phyloP scores from a whole-genome alignment of 1,140 invertebrate species.

The Teleogryllus occipitalis region DNA sequence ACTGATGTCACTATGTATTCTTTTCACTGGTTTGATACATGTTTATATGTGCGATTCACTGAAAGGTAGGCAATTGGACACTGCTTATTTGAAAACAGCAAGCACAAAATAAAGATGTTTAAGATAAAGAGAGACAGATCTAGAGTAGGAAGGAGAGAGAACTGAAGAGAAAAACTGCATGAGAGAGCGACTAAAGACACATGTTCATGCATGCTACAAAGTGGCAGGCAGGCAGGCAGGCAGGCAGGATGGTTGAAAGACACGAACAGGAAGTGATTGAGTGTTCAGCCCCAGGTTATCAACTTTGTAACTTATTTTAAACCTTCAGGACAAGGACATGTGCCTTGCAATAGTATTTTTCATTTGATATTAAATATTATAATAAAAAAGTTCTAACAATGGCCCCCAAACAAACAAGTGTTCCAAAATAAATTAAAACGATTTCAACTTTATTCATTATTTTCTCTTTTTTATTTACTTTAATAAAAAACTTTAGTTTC shows the following conservation, averaged over 20 bases:
- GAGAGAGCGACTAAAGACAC: background rate
- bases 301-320: constrained; percentile 2
- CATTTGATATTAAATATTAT: constrained; percentile 2
- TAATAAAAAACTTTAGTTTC: constrained; percentile 8
- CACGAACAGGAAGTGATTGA: constrained; percentile 1
- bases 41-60: constrained; percentile 10
- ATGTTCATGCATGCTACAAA: background rate
- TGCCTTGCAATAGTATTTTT: background rate
- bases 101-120: background rate
- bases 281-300: background rate
- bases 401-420: constrained; percentile 6
- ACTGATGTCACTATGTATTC: background rate
- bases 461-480: constrained; percentile 7
- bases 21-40: constrained; percentile 8
- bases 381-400: constrained; percentile 6
- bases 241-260: constrained; percentile 3
- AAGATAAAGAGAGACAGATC: constrained; percentile 9
- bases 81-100: constrained; percentile 7
- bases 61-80: background rate
- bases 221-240: constrained; percentile 1
- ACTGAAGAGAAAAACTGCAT: background rate
- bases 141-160: constrained; percentile 9
- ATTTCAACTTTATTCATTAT: constrained; percentile 2
- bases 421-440: constrained; percentile 5
- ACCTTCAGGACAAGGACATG: background rate